Evolutionary conservation across 2,888 invertebrate species (phyloP), one percentile per base, ranked within the genome.

Genomic region (Azorinus chamasolen): DNA sequence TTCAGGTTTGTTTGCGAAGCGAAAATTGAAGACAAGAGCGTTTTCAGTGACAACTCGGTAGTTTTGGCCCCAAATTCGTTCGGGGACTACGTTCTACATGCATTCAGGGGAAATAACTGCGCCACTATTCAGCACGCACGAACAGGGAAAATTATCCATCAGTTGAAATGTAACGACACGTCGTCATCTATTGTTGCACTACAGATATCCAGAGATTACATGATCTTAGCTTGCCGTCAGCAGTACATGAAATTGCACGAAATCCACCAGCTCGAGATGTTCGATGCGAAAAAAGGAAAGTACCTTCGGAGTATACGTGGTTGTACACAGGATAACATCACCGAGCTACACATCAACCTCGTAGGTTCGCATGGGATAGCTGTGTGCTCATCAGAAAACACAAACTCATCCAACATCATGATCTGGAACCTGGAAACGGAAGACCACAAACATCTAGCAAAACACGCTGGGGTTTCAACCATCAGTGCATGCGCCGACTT

Each of bases 391-490:
- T 90, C 90, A 0, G 85, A 88, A 53, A 81, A 77, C 25, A 86
- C 53, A 41, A 86, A 87, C 51, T 87, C 87, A 10, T 90, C 92
- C 1, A 88, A 92, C 74, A 87, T 92, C 18, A 90, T 89, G 16
- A 82, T 91, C 1, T 93, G 92, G 91, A 92, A 92, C 72, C 78
- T 92, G 43, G 93, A 92, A 80, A 92, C 92, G 0, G 91, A 92
- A 69, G 92, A 92, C 59, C 92, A 93, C 79, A 92, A 92, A 72
- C 93, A 93, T 79, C 71, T 92, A n/a, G 91, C 90, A 4, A 78
- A 85, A 6, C 92, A 92, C 73, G 79, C 90, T 37, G 85, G 87
- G 1, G 83, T 89, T 16, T 87, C 90, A 25, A 77, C 84, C 8
- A 81, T 90, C 45, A 86, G 88, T 16, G 90, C 91, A 18, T 89